Conservation (phyloP, 1,140 invertebrate species). For the Brevipalpus yothersi region DNA sequence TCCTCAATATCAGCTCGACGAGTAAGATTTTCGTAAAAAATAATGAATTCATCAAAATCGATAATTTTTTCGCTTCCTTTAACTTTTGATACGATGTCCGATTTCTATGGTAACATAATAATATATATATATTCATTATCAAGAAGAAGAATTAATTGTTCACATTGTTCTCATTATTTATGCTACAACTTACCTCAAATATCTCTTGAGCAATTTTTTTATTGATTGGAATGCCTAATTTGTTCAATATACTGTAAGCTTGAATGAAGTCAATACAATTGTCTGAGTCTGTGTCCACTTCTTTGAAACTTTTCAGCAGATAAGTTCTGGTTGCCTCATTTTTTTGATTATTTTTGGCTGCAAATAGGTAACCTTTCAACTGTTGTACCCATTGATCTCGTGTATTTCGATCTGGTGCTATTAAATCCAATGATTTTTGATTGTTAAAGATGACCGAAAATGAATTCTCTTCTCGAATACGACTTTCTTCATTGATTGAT, state of each 20-base stretch:
- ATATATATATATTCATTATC: too few relatives aligned
- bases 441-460: slow-evolving; percentile 1
- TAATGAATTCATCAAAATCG: background rate
- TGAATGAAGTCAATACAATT: background rate
- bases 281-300: background rate
- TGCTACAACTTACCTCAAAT: background rate
- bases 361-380: background rate
- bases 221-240: background rate
- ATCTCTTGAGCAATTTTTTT: background rate
- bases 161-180: too few relatives aligned
- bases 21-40: background rate
- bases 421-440: background rate
- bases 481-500: background rate
- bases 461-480: background rate
- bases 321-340: background rate
- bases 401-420: background rate
- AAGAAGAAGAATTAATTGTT: too few relatives aligned
- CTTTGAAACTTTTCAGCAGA: background rate
- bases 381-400: background rate
- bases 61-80: background rate
- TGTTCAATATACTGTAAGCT: background rate
- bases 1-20: background rate
- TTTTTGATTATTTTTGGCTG: background rate
- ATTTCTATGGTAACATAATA: too few relatives aligned
- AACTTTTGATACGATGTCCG: background rate